These are phyloP conservation scores for Antitype chi DNA, from an alignment of 2,888 invertebrate genomes.

Conservation along the genomic window DNA sequence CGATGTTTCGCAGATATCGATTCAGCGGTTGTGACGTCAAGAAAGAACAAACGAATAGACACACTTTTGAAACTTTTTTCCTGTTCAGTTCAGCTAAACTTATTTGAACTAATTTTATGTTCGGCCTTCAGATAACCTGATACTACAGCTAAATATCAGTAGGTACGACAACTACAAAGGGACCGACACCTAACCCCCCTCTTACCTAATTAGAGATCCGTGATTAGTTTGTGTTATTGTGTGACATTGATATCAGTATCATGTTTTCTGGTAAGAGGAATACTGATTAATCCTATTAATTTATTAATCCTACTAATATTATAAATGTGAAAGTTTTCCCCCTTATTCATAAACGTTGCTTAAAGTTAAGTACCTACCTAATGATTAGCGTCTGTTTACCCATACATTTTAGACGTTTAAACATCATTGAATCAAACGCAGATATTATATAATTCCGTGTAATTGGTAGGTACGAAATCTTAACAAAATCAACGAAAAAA, in stretches of 20 bases:
- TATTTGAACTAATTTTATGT: conserved; percentile 5
- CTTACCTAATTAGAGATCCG: conserved; percentile 25
- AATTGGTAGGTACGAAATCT: no score
- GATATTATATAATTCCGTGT: no score
- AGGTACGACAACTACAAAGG: neutral
- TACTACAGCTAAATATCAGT: conserved; percentile 31
- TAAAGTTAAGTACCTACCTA: no score
- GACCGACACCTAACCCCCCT: conserved; percentile 9
- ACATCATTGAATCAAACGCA: no score
- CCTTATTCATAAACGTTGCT: no score
- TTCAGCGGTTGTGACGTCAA: neutral
- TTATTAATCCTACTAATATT: no score
- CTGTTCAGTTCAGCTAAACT: neutral
- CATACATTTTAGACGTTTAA: no score
- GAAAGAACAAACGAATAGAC: neutral
- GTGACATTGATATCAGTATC: conserved; percentile 8
- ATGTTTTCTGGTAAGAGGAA: neutral
- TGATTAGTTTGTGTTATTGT: conserved; percentile 7
- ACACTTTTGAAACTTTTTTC: neutral
- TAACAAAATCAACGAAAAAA: no score
- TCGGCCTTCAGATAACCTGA: neutral
- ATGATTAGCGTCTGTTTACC: no score
- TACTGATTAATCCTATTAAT: no score
- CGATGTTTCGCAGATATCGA: neutral
- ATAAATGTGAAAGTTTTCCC: no score